A percentile compares a stretch with the other conserved stretches of the same genome.
Evolutionary conservation across 2,113 vertebrate genomes (phyloP).

Genomic region (Micromys minutus): DNA sequence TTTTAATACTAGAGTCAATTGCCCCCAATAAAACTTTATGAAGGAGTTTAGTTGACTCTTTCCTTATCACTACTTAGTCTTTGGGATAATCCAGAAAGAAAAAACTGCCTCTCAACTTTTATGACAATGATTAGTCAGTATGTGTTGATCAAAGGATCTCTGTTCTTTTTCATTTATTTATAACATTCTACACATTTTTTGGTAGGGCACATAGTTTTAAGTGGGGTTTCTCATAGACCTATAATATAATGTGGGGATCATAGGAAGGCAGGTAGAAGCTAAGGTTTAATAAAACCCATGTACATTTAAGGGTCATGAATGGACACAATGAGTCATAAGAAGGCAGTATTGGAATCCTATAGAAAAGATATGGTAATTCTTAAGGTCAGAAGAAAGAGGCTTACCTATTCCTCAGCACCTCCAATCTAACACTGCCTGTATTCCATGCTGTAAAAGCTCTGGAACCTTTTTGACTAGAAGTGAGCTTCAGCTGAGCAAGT

Average conservation of each 20-base stretch:
- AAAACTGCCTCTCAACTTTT: neutral
- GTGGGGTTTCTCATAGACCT: neutral
- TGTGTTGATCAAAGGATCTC: neutral
- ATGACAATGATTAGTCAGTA: neutral
- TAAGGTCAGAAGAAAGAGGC: neutral
- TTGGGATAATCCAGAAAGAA: neutral
- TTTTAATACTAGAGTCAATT: neutral
- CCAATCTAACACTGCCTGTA: neutral
- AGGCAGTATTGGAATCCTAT: neutral
- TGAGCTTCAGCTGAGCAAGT: rapidly evolving
- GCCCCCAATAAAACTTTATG: neutral
- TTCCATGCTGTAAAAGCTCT: rapidly evolving
- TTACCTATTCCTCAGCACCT: neutral
- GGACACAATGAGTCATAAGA: neutral
- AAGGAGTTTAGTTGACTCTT: neutral
- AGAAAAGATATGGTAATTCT: neutral
- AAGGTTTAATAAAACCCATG: neutral
- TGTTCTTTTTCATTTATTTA: neutral
- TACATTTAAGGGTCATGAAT: neutral
- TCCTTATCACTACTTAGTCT: neutral
- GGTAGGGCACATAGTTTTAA: neutral
- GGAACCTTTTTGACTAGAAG: neutral
- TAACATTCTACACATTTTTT: neutral
- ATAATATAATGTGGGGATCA: neutral
- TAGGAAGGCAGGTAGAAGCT: neutral